Conservation (phyloP, 2,888 invertebrate species). For the Bombylius discolor region DNA sequence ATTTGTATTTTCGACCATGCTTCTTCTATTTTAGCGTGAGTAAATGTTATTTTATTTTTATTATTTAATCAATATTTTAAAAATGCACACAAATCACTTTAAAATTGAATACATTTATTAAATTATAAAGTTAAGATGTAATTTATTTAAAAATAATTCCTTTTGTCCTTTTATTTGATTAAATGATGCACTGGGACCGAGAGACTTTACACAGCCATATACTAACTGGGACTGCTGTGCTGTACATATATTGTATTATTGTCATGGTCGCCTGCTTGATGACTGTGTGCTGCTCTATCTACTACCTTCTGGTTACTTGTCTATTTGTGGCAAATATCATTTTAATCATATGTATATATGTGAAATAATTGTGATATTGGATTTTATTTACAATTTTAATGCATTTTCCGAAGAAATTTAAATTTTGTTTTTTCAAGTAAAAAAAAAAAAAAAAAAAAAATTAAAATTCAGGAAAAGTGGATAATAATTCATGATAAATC, state of each 20-base stretch:
- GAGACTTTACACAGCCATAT: neutral
- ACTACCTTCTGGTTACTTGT: neutral
- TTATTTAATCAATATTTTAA: too few relatives aligned
- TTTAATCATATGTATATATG: slow-evolving; percentile 2
- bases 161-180: neutral
- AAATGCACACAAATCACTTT: too few relatives aligned
- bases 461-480: too few relatives aligned
- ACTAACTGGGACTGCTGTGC: neutral
- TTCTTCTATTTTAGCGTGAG: neutral
- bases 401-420: too few relatives aligned
- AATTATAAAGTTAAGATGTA: too few relatives aligned
- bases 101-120: too few relatives aligned
- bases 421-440: too few relatives aligned
- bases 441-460: too few relatives aligned
- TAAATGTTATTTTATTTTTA: neutral
- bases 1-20: neutral
- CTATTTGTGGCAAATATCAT: neutral
- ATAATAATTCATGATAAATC: too few relatives aligned
- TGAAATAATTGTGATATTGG: neutral
- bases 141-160: too few relatives aligned
- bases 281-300: neutral
- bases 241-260: neutral
- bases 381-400: too few relatives aligned
- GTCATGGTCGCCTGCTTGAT: slow-evolving; percentile 8
- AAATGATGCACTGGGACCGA: neutral